A percentile compares a stretch with the other conserved stretches of the same genome.
Evolutionary conservation across 1,140 invertebrate genomes (phyloP).

Genomic region (Proctacanthus coquilletti): DNA sequence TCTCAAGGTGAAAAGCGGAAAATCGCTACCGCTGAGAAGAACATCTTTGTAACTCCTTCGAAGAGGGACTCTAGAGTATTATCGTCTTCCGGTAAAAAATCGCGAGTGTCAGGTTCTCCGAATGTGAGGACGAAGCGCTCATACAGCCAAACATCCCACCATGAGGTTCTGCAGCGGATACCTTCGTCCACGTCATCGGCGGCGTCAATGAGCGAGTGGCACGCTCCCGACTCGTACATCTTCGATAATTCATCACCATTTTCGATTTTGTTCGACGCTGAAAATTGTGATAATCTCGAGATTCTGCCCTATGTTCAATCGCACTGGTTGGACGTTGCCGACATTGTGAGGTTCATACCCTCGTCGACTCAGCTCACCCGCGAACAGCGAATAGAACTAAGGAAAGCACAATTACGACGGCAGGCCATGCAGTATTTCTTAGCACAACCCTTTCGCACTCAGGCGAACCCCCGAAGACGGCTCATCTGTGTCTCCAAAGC

Average conservation of each 20-base stretch:
- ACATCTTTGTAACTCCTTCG: slow-evolving; percentile 1
- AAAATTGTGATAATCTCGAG: neutral
- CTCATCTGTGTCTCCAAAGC: slow-evolving; percentile 16
- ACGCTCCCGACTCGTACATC: slow-evolving; percentile 31
- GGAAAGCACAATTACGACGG: slow-evolving; percentile 15
- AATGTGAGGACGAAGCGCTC: neutral
- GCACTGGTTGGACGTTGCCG: slow-evolving; percentile 14
- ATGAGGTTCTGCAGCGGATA: slow-evolving; percentile 36
- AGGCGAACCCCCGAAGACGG: slow-evolving; percentile 15
- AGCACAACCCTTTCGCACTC: slow-evolving; percentile 10
- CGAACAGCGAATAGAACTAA: slow-evolving; percentile 21
- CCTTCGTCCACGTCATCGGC: slow-evolving; percentile 12
- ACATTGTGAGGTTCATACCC: slow-evolving; percentile 8
- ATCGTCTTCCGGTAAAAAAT: slow-evolving; percentile 1
- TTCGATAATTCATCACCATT: slow-evolving; percentile 13
- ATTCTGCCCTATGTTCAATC: slow-evolving; percentile 10
- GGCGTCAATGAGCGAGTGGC: slow-evolving; percentile 25
- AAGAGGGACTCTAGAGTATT: neutral
- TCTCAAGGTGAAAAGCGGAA: neutral
- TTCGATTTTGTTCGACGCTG: too few species aligned
- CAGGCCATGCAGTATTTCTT: slow-evolving; percentile 17
- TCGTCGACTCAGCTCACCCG: slow-evolving; percentile 7
- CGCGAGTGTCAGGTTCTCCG: neutral
- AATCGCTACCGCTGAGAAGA: too few species aligned
- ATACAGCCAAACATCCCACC: slow-evolving; percentile 10